These are phyloP conservation scores for Diphyllodes magnificus DNA, from an alignment of 2,113 vertebrate species.

Conservation along the genomic window DNA sequence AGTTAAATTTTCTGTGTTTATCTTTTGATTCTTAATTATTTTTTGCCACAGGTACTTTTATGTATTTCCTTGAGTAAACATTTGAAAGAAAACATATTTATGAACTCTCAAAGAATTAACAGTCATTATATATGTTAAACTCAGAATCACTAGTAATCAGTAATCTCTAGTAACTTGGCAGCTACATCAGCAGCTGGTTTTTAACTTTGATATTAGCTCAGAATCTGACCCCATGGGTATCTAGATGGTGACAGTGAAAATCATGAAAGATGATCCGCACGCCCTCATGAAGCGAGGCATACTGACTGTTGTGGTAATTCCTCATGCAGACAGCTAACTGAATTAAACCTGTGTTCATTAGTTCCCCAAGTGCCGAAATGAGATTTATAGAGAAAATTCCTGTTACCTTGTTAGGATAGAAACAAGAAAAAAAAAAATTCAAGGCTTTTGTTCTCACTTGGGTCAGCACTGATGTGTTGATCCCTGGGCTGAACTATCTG, in stretches of 20 bases:
- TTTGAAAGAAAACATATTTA: not conserved
- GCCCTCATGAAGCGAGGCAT: rapidly evolving
- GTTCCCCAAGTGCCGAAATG: not conserved
- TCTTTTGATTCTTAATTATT: not conserved
- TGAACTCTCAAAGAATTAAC: not conserved
- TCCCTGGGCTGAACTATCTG: not conserved
- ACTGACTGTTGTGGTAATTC: not conserved
- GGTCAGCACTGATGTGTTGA: rapidly evolving
- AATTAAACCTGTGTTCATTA: not conserved
- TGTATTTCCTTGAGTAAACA: not conserved
- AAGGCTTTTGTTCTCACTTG: not conserved
- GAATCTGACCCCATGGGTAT: not conserved
- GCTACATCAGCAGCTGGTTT: not conserved
- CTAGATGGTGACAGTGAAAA: not conserved
- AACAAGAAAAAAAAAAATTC: not conserved
- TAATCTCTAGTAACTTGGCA: not conserved
- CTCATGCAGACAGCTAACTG: not conserved
- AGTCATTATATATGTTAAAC: not conserved
- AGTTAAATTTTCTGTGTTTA: not conserved
- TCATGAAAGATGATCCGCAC: not conserved
- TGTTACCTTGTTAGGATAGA: not conserved
- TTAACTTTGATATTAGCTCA: not conserved
- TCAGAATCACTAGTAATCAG: not conserved
- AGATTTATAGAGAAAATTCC: not conserved
- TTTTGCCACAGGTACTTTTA: not conserved